Base-by-base conservation (phyloP, 1,140 invertebrate species). In the Samia ricini region DNA sequence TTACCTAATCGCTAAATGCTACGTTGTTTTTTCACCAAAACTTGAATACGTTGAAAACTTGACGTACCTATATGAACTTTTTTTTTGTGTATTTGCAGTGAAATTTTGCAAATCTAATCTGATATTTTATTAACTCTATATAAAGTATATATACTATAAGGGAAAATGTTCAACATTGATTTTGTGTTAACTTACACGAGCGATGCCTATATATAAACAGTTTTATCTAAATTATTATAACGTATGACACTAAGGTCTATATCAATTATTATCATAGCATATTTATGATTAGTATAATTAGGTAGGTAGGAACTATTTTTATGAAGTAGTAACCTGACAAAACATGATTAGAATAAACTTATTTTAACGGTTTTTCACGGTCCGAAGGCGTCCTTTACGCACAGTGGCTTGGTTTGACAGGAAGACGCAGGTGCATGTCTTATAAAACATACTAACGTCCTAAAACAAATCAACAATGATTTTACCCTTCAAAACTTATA, bases 301-400 rank as follows among this genome's bases (percentile, higher is more conserved):
- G 12, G 7, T 42, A 42, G 10, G 3, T 42, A 42, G n/a, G 10
- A 12, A 15, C 12, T 15, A 12, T 42, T 42, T 4, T 42, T 15
- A 15, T 7, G n/a, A 42, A 42, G n/a, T 36, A 36, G 33, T 36
- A 8, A 36, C 4, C 7, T 15, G 4, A 15, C n/a, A 12, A 42
- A 8, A 36, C 4, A 3, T 15, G 4, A 15, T 42, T 15, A 42
- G n/a, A 42, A 42, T 42, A 51, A 51, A 52, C 61, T 48, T 50
- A 64, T 56, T 70, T 74, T 86, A 86, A 86, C 83, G 83, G 79
- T 80, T 73, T 86, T 84, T 73, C 61, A 77, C 76, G 83, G 72
- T 80, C 66, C 63, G 69, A n/a, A 59, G 66, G 59, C 77, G 81
- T 68, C 83, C 74, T 86, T 76, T 76, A 81, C 76, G 80, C 71